Evolutionary conservation across 2,888 invertebrate species (phyloP), one percentile per base, ranked within the genome.

Genomic region (Theristus sp.): DNA sequence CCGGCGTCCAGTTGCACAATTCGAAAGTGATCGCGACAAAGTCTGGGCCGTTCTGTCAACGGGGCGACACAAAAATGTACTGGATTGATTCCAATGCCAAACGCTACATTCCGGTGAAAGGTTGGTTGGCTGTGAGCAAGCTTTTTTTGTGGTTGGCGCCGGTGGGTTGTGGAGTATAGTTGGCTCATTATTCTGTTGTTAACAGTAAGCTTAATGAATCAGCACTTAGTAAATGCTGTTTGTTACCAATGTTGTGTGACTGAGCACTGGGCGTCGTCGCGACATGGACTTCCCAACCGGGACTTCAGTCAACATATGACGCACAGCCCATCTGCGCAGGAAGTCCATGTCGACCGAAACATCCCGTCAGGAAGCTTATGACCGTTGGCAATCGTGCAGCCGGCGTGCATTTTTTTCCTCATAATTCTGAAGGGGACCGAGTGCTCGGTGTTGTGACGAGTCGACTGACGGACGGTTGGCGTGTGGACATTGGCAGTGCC

Each of bases 361-460:
- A n/a, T 38, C 17, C 17, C 38, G 38, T 38, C 17, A 13, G 38
- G 38, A 38, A 13, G 38, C 38, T 38, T 13, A 38, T 38, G 38
- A 38, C 17, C 10, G 10, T 38, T 38, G 38, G 10, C 6, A 38
- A 6, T 13, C 17, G 10, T 38, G 38, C 38, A 38, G n/a, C n/a
- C n/a, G n/a, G n/a, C n/a, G n/a, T n/a, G n/a, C n/a, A n/a, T n/a
- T n/a, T n/a, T n/a, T n/a, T n/a, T n/a, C n/a, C n/a, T n/a, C n/a
- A n/a, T n/a, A n/a, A n/a, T n/a, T n/a, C 38, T 49, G 6, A 17
- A 49, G 71, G 69, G 27, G 72, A 72, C 58, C 56, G 61, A 13
- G 70, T 72, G 10, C 62, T 72, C 10, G 72, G 70, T 10, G 64
- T 68, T n/a, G 67, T 71, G 6, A 64, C 64, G 6, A 61, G 64